phyloP scores from a whole-genome alignment of 2,888 invertebrate species.

The Resseliella maxima region DNA sequence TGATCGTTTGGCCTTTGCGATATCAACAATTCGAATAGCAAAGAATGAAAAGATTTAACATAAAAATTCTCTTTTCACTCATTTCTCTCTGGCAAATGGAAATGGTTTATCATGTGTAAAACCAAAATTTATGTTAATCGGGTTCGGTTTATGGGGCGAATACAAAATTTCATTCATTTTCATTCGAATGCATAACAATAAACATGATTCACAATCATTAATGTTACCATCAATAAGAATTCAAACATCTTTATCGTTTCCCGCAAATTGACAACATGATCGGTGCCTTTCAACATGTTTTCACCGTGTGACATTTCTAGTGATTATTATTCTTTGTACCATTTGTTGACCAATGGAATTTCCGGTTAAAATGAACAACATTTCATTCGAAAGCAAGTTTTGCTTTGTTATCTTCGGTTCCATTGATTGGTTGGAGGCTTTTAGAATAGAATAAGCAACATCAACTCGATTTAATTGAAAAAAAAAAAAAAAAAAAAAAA shows the following conservation, averaged over 20 bases:
- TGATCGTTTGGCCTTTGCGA: conserved; percentile 16
- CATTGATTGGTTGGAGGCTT: background rate
- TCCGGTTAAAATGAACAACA: background rate
- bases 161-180: background rate
- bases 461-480: background rate
- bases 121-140: conserved; percentile 24
- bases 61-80: background rate
- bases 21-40: background rate
- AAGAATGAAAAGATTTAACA: background rate
- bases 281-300: conserved; percentile 1
- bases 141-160: background rate
- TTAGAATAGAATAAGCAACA: background rate
- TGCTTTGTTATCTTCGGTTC: background rate
- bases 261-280: background rate
- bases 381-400: background rate
- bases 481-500: too few species aligned
- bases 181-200: background rate
- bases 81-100: background rate
- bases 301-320: background rate
- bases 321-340: background rate
- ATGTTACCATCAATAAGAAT: background rate
- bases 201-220: background rate
- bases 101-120: background rate
- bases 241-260: background rate
- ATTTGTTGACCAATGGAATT: background rate